phyloP scores from a whole-genome alignment of 2,113 vertebrate species.

The Erythrolamprus reginae region DNA sequence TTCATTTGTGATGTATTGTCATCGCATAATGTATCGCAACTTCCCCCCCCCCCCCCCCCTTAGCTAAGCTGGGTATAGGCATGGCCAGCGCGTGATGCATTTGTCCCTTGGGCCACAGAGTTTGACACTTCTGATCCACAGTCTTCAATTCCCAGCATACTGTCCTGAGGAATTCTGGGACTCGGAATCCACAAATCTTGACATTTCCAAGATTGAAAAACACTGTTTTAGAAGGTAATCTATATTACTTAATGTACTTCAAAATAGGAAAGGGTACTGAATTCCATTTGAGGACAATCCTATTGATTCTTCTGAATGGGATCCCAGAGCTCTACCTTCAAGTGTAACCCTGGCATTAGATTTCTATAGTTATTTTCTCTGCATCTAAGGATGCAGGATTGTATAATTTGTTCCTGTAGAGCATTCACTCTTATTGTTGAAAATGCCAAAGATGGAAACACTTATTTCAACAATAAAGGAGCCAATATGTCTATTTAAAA shows the following conservation, averaged over 20 bases:
- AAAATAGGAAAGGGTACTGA: background rate
- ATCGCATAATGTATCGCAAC: too few relatives aligned
- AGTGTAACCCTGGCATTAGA: too few relatives aligned
- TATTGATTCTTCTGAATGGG: background rate
- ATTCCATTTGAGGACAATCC: background rate
- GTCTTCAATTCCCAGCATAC: background rate
- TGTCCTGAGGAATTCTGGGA: background rate
- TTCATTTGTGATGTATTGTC: background rate
- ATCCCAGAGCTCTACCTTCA: background rate
- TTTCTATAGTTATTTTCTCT: background rate
- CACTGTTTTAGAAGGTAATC: background rate
- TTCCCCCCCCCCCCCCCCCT: too few relatives aligned
- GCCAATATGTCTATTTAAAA: rapidly evolving
- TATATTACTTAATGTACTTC: background rate
- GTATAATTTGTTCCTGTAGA: background rate
- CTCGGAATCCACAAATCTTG: background rate
- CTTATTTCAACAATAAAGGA: background rate
- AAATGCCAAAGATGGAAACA: background rate
- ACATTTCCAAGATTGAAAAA: background rate
- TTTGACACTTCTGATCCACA: background rate
- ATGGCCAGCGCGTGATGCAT: too few relatives aligned
- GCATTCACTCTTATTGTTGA: background rate
- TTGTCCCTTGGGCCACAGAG: too few relatives aligned
- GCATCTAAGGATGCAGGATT: background rate
- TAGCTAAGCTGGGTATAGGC: too few relatives aligned